A percentile compares a stretch with the other conserved stretches of the same genome.
These are phyloP conservation scores for Aproaerema taeniolella DNA, from an alignment of 2,888 invertebrate species.

Conservation along the genomic window DNA sequence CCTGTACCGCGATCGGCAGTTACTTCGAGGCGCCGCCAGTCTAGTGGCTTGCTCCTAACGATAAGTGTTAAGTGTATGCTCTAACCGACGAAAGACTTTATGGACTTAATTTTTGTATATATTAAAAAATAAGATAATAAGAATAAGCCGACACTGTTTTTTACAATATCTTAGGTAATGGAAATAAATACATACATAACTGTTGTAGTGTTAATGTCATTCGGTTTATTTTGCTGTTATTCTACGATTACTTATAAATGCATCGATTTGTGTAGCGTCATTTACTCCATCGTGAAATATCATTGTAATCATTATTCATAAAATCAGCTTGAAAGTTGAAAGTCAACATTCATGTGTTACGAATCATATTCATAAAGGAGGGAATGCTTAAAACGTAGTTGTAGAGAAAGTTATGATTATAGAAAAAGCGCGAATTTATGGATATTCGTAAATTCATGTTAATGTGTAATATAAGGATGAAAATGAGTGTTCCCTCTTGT, in stretches of 20 bases:
- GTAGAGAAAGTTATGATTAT: slow-evolving; percentile 31
- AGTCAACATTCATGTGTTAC: too few relatives aligned
- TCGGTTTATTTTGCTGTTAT: slow-evolving; percentile 62
- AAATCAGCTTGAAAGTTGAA: too few relatives aligned
- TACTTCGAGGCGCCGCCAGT: too few relatives aligned
- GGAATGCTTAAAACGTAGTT: slow-evolving; percentile 46
- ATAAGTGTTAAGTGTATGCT: slow-evolving; percentile 57
- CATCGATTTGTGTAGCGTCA: slow-evolving; percentile 41
- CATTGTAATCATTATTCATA: too few relatives aligned
- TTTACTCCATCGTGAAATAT: slow-evolving; percentile 28
- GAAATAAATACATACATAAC: slow-evolving; percentile 63
- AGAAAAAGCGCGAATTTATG: slow-evolving; percentile 38
- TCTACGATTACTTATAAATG: slow-evolving; percentile 42
- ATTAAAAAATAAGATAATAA: slow-evolving; percentile 60
- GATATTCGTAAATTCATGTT: slow-evolving; percentile 39
- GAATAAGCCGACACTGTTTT: slow-evolving; percentile 71
- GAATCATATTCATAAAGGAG: slow-evolving; percentile 34
- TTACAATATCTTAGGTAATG: slow-evolving; percentile 72
- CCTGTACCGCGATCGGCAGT: slow-evolving; percentile 32
- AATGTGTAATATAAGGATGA: slow-evolving; percentile 38
- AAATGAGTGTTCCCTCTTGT: slow-evolving; percentile 46
- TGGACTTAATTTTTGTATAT: slow-evolving; percentile 71
- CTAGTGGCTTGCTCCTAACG: slow-evolving; percentile 48
- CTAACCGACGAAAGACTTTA: slow-evolving; percentile 66
- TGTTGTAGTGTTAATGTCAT: slow-evolving; percentile 68